These are phyloP conservation scores for Sanderia malayensis DNA, from an alignment of 30 jellyfish, hydroid and myxozoan species.

Conservation along the genomic window DNA sequence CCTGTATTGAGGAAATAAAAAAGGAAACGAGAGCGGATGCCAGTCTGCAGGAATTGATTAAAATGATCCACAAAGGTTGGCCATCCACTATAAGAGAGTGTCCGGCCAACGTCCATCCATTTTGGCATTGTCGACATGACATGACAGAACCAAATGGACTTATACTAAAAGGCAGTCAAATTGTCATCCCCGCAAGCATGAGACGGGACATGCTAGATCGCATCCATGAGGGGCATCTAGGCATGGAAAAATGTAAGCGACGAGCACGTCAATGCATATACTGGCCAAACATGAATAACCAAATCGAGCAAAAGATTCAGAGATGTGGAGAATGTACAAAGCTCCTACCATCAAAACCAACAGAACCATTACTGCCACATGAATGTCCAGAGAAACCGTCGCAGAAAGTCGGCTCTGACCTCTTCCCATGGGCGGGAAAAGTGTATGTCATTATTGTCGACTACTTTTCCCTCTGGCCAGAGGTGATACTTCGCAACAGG, in stretches of 20 bases:
- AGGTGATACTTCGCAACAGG: too few species aligned
- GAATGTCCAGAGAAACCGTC: conserved; percentile 31
- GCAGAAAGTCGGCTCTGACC: conserved; percentile 33
- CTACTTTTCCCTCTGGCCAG: conserved; percentile 39
- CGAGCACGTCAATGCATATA: conserved; percentile 34
- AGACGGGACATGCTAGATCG: conserved; percentile 20
- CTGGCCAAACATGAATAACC: conserved; percentile 56
- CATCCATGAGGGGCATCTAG: conserved; percentile 49
- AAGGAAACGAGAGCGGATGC: conserved; percentile 29
- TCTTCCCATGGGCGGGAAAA: conserved; percentile 17
- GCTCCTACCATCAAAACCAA: conserved; percentile 30
- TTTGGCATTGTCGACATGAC: conserved; percentile 40
- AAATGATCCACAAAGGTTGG: conserved; percentile 36
- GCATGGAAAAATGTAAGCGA: conserved; percentile 29
- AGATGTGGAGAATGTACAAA: conserved; percentile 43
- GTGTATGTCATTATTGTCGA: conserved; percentile 21
- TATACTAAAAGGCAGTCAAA: conserved; percentile 35
- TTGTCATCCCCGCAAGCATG: conserved; percentile 32
- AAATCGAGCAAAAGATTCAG: conserved; percentile 21
- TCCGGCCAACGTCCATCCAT: conserved; percentile 17
- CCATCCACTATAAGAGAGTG: conserved; percentile 28
- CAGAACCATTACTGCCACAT: conserved; percentile 21
- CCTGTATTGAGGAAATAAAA: conserved; percentile 22
- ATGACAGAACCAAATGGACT: conserved; percentile 31
- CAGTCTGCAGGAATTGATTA: conserved; percentile 11